These are phyloP conservation scores for Helicolenus hilgendorfi DNA, from an alignment of 2,797 vertebrate species.

Conservation along the genomic window DNA sequence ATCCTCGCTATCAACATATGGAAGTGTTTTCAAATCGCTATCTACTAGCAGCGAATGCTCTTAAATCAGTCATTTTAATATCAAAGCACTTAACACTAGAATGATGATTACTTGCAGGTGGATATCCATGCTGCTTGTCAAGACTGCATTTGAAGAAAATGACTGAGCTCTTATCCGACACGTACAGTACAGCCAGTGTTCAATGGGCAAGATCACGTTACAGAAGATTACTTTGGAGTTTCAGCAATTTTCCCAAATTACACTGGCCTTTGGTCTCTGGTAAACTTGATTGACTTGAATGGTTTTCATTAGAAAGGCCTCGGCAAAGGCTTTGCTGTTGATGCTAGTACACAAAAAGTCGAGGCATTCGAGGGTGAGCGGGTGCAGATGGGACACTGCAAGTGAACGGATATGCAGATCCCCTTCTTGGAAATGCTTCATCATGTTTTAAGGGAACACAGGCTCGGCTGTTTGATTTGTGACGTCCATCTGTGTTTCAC, in stretches of 20 bases:
- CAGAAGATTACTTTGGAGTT: constrained; percentile 91
- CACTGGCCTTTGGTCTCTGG: constrained; percentile 90
- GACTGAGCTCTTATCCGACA: constrained; percentile 91
- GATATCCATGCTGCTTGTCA: constrained; percentile 86
- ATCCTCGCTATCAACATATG: constrained; percentile 87
- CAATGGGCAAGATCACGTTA: constrained; percentile 88
- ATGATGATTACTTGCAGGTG: constrained; percentile 92
- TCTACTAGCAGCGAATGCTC: constrained; percentile 87
- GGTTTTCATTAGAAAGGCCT: constrained; percentile 90
- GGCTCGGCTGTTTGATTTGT: constrained; percentile 40
- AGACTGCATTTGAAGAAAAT: constrained; percentile 88
- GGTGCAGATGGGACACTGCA: constrained; percentile 80
- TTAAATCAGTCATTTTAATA: constrained; percentile 92
- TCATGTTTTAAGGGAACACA: constrained; percentile 54
- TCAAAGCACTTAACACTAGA: constrained; percentile 92
- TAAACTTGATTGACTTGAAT: constrained; percentile 91
- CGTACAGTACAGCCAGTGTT: constrained; percentile 90
- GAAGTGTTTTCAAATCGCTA: constrained; percentile 87
- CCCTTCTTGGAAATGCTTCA: constrained; percentile 65
- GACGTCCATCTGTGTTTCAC: constrained; percentile 32
- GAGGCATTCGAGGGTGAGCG: constrained; percentile 75
- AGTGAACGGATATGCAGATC: constrained; percentile 75
- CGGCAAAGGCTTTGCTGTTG: constrained; percentile 74
- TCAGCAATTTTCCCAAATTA: constrained; percentile 91
- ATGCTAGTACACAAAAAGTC: constrained; percentile 79